Evolutionary conservation across 2,797 vertebrate genomes (phyloP).

Genomic region (Sebastes iracundus): DNA sequence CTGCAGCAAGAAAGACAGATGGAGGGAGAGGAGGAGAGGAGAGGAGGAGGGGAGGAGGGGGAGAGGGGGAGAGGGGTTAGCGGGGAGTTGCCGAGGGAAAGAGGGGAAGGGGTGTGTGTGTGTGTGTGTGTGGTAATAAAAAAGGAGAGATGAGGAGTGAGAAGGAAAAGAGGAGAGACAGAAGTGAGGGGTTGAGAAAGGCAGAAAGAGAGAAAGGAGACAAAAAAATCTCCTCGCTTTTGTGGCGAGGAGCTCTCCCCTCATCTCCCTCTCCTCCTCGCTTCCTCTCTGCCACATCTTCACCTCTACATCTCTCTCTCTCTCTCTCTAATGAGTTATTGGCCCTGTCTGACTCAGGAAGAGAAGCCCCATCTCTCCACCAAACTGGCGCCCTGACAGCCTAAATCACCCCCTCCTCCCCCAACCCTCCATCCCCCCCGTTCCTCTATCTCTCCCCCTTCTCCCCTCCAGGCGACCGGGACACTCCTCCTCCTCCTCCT

Average conservation of each 20-base stretch:
- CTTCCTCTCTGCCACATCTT: constrained; percentile 48
- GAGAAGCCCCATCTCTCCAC: constrained; percentile 75
- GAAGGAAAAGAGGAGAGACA: constrained; percentile 38
- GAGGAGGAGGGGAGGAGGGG: constrained; percentile 29
- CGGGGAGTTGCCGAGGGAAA: constrained; percentile 55
- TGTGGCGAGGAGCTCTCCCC: constrained; percentile 25
- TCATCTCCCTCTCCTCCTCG: constrained; percentile 32
- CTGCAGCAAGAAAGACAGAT: constrained; percentile 83
- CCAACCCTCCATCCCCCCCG: not conserved
- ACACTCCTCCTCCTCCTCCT: constrained; percentile 37
- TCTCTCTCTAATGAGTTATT: constrained; percentile 78
- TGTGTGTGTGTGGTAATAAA: constrained; percentile 30
- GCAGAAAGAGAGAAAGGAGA: constrained; percentile 22
- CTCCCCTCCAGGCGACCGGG: constrained; percentile 32
- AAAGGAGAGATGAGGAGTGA: constrained; percentile 32
- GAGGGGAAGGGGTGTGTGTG: constrained; percentile 6
- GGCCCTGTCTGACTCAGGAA: constrained; percentile 76
- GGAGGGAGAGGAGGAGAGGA: constrained; percentile 59
- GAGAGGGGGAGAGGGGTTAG: constrained; percentile 29
- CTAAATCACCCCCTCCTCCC: constrained; percentile 59
- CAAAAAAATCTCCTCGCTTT: constrained; percentile 25
- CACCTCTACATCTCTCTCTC: constrained; percentile 52
- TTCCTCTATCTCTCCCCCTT: not conserved
- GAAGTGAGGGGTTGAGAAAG: constrained; percentile 15
- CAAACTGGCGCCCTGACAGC: constrained; percentile 73